phyloP scores from a whole-genome alignment of 2,113 vertebrate species.

The Gasterosteus nipponicus region DNA sequence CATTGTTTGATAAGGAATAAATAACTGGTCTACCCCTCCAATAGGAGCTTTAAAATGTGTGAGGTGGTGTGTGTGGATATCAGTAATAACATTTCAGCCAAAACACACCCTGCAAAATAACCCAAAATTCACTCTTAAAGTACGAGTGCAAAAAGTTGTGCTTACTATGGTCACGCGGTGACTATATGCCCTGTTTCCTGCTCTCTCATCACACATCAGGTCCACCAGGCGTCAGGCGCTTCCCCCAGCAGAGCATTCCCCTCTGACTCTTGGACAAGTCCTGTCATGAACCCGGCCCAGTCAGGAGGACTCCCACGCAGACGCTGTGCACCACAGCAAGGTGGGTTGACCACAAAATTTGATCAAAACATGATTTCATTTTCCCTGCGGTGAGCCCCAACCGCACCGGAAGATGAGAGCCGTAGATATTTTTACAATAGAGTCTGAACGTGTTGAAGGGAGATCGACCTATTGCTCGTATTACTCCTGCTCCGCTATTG shows the following conservation, averaged over 20 bases:
- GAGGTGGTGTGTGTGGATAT: background rate
- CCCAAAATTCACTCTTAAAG: background rate
- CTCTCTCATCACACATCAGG: constrained; percentile 43
- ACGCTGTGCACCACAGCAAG: constrained; percentile 12
- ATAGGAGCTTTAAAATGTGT: background rate
- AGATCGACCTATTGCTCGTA: background rate
- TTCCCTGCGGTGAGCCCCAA: background rate
- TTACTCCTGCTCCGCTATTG: background rate
- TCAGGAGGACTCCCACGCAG: constrained; percentile 50
- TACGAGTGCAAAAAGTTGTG: constrained; percentile 19
- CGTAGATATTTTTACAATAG: background rate
- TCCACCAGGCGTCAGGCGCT: constrained; percentile 50
- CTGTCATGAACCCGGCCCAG: constrained; percentile 57
- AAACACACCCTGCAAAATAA: constrained; percentile 2
- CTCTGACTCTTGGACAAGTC: constrained; percentile 59
- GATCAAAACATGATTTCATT: constrained; percentile 25
- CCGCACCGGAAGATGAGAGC: constrained; percentile 16
- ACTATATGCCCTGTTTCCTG: constrained; percentile 36
- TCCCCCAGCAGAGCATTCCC: constrained; percentile 48
- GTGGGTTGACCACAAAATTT: constrained; percentile 12
- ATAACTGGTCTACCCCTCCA: no score
- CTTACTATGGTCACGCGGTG: constrained; percentile 19
- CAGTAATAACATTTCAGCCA: background rate
- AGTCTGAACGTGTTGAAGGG: background rate
- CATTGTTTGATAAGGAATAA: background rate